These are phyloP conservation scores for Myodes glareolus DNA, from an alignment of 2,113 vertebrate genomes.

Conservation along the genomic window DNA sequence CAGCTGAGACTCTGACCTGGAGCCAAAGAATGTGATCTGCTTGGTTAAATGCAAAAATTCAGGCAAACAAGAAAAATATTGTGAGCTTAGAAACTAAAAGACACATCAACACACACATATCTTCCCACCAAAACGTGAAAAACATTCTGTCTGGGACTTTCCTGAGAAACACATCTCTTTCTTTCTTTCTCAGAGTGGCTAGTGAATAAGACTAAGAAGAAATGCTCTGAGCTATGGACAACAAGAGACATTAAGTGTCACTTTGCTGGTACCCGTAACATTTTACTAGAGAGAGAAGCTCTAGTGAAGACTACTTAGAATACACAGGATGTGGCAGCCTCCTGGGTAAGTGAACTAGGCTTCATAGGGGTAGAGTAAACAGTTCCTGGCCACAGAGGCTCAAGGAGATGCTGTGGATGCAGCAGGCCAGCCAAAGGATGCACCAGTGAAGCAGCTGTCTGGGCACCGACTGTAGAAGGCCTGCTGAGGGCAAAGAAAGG, in stretches of 20 bases:
- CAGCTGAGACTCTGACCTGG: constrained; percentile 81
- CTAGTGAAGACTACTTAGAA: constrained; percentile 6
- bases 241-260: constrained; percentile 65
- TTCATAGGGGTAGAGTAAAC: not conserved
- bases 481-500: not conserved
- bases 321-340: not conserved
- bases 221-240: constrained; percentile 67
- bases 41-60: constrained; percentile 82
- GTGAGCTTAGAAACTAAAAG: constrained; percentile 78
- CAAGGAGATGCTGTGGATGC: not conserved
- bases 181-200: constrained; percentile 43
- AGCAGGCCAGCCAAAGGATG: not conserved
- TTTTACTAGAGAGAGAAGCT: constrained; percentile 67
- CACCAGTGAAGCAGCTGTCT: not conserved
- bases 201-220: constrained; percentile 49
- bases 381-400: constrained; percentile 17
- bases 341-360: constrained; percentile 49
- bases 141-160: constrained; percentile 81
- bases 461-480: not conserved
- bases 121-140: constrained; percentile 78
- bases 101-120: constrained; percentile 68
- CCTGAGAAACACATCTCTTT: constrained; percentile 78
- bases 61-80: constrained; percentile 79
- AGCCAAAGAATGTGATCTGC: constrained; percentile 79
- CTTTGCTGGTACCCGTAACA: constrained; percentile 85